Base-by-base conservation (phyloP, 1,140 invertebrate genomes). In the Globodera ellingtonae region DNA sequence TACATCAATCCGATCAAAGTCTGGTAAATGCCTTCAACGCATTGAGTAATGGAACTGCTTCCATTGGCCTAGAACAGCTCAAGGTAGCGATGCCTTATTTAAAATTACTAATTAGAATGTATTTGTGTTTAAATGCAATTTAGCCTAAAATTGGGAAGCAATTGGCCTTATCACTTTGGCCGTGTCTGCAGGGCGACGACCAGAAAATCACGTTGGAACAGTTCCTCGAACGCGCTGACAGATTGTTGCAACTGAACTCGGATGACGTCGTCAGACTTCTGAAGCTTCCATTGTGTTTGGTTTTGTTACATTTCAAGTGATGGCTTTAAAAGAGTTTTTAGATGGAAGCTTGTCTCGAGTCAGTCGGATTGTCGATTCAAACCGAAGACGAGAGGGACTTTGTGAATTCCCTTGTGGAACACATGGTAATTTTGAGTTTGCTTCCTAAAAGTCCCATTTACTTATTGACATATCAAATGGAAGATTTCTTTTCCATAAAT, bases 361-460 rank as follows among this genome's bases (percentile, higher is more conserved):
- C 79, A 8, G 59, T 56, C 18, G 50, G 56, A 48, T 24, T 81
- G 15, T 6, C 46, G 81, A 13, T 77, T 70, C 10, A 78, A 81
- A 59, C 50, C 5, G 46, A 81, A 15, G 50, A 81, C 0, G 62
- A 81, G 50, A 47, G 67, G 44, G 5, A 5, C 24, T 81, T 81
- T 65, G 15, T 81, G 6, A 65, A 81, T 47, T 81, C 80, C 7
- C 52, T 81, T 8, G 7, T 78, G 62, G 72, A 78, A 81, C 56
- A 81, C 47, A 81, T 81, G 80, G 80, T 77, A 18, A 75, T 18
- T 18, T 69, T 44, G 10, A 13, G 18, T 62, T 62, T 2, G 2
- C 18, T 15, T 62, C 18, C 4, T n/a, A 3, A 62, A 62, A 18
- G 15, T 6, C 18, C 50, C 50, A 52, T 52, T 9, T 35, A 35